A percentile compares a stretch with the other conserved stretches of the same genome.
Conservation (phyloP, 2,113 vertebrate genomes). For the Myocastor coypus region DNA sequence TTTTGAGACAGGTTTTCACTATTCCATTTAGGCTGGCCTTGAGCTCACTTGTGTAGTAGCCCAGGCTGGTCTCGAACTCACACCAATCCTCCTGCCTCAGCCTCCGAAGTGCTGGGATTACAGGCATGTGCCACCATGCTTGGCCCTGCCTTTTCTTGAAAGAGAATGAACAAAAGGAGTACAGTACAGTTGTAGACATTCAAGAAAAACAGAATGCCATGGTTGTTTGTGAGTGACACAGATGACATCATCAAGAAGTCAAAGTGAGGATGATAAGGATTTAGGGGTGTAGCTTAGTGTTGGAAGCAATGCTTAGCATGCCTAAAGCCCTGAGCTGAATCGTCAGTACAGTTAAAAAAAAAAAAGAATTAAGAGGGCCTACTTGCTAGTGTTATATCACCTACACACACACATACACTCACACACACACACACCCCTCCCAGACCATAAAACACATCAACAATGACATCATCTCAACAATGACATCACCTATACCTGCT, state of each 20-base stretch:
- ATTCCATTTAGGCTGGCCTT: no score
- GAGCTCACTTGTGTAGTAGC: no score
- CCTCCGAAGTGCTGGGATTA: no score
- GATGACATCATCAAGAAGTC: conserved; percentile 35
- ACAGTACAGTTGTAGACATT: conserved; percentile 30
- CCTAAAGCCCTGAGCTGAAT: not conserved
- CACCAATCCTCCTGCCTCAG: no score
- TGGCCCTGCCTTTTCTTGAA: conserved; percentile 2
- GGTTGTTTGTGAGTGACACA: not conserved
- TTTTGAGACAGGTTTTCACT: no score
- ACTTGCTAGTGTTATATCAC: not conserved
- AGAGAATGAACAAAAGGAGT: not conserved
- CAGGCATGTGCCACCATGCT: no score
- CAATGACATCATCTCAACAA: conserved; percentile 13
- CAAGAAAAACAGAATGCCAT: conserved; percentile 28
- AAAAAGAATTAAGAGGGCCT: not conserved
- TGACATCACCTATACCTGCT: not conserved
- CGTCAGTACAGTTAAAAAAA: not conserved
- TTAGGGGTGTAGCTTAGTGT: not conserved
- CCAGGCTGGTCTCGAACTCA: no score
- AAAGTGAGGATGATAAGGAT: conserved; percentile 15
- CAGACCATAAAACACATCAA: conserved; percentile 39
- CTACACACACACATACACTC: not conserved
- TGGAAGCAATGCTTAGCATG: not conserved
- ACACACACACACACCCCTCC: not conserved